phyloP scores from a whole-genome alignment of 2,888 invertebrate species.

The Dasysyrphus tricinctus region DNA sequence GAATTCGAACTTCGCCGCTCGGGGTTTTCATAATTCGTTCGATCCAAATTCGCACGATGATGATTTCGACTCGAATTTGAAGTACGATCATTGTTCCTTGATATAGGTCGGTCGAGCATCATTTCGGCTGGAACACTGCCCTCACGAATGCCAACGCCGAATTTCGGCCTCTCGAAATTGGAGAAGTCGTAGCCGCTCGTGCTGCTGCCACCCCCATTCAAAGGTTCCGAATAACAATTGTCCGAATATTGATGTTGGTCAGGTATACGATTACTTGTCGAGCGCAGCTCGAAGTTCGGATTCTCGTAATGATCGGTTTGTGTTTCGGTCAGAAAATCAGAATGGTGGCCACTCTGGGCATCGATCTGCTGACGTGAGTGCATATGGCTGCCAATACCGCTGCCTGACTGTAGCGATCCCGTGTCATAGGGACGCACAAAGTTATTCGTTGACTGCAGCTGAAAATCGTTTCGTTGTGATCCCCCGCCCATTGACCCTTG shows the following conservation, averaged over 20 bases:
- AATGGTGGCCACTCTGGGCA: conserved; percentile 76
- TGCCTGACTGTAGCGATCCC: conserved; percentile 79
- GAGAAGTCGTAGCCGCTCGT: conserved; percentile 84
- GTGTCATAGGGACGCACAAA: conserved; percentile 83
- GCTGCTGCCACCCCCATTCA: conserved; percentile 78
- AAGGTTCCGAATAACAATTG: conserved; percentile 83
- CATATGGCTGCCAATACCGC: conserved; percentile 72
- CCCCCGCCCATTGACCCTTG: conserved; percentile 63
- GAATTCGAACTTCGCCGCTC: conserved; percentile 82
- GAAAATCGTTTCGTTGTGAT: conserved; percentile 78
- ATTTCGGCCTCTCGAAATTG: conserved; percentile 86
- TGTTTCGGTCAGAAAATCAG: conserved; percentile 80
- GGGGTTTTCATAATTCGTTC: conserved; percentile 79
- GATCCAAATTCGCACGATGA: conserved; percentile 77
- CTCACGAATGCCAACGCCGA: conserved; percentile 77
- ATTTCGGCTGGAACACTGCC: conserved; percentile 49
- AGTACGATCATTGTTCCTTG: conserved; percentile 66
- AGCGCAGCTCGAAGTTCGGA: conserved; percentile 82
- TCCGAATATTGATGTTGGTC: conserved; percentile 77
- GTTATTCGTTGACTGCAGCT: conserved; percentile 79
- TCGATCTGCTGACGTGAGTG: conserved; percentile 76
- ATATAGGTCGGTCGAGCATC: conserved; percentile 62
- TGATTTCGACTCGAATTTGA: conserved; percentile 65
- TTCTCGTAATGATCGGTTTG: conserved; percentile 83
- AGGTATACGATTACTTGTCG: conserved; percentile 67